A percentile compares a stretch with the other conserved stretches of the same genome.
These are phyloP conservation scores for Anneissia japonica DNA, from an alignment of 35 echinoderm and acorn worm species.

Conservation along the genomic window DNA sequence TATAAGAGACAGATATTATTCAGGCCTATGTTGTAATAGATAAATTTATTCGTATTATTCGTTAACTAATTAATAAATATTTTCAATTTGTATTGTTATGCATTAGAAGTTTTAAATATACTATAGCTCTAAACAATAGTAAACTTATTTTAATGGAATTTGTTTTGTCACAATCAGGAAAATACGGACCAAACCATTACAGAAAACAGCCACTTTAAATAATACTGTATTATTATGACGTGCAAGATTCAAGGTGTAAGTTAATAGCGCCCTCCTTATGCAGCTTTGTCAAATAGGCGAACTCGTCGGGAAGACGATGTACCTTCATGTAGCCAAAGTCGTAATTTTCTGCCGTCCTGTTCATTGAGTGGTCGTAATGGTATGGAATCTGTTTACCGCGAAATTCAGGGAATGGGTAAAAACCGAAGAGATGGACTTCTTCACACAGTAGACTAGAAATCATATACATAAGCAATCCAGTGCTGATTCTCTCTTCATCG, in stretches of 20 bases:
- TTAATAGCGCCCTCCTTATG: conserved; percentile 59
- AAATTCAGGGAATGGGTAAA: conserved; percentile 86
- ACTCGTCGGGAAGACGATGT: conserved; percentile 82
- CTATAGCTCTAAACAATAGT: too few species aligned
- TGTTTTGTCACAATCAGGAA: too few species aligned
- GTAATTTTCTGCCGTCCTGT: conserved; percentile 41
- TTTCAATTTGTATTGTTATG: too few species aligned
- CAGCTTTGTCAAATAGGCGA: conserved; percentile 85
- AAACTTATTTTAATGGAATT: too few species aligned
- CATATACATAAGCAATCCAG: conserved; percentile 92
- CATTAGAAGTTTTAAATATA: too few species aligned
- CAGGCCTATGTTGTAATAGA: too few species aligned
- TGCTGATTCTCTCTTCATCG: conserved; percentile 84
- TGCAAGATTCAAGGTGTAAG: conserved; percentile 68
- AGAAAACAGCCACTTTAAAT: too few species aligned
- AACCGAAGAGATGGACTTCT: conserved; percentile 84
- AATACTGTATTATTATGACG: background rate
- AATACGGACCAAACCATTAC: too few species aligned
- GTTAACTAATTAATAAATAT: too few species aligned
- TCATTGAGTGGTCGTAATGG: conserved; percentile 68
- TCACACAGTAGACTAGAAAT: conserved; percentile 76
- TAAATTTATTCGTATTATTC: too few species aligned
- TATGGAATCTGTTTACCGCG: conserved; percentile 62
- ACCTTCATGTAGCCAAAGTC: conserved; percentile 59
- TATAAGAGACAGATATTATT: too few species aligned